Percentiles rank a stretch among this genome's conserved stretches.
Evolutionary conservation across 2,113 vertebrate species (phyloP).

Genomic region (Dasyprocta punctata): DNA sequence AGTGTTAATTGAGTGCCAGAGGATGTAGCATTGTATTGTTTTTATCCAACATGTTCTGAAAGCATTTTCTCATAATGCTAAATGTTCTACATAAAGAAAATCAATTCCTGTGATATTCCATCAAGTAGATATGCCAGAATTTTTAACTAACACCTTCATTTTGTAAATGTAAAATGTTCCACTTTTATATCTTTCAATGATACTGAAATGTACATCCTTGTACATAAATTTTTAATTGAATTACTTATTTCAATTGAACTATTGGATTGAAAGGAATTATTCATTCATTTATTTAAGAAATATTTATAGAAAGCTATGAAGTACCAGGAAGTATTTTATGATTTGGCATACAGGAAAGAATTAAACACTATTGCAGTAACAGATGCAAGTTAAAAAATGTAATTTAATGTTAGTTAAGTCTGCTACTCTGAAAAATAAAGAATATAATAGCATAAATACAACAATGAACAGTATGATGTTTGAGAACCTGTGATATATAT

Average conservation of each 20-base stretch:
- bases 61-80: background rate
- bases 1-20: background rate
- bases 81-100: background rate
- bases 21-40: background rate
- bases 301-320: background rate
- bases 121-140: background rate
- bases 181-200: background rate
- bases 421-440: background rate
- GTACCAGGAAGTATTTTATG: background rate
- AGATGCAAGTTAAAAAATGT: background rate
- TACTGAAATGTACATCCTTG: background rate
- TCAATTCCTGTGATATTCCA: conserved; percentile 18
- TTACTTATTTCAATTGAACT: background rate
- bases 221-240: background rate
- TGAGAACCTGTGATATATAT: background rate
- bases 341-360: background rate
- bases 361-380: background rate
- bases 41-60: background rate
- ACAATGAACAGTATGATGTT: background rate
- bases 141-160: background rate
- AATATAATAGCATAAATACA: background rate
- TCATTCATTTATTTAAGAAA: conserved; percentile 5
- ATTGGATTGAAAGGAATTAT: background rate
- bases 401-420: background rate
- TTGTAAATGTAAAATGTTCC: background rate